phyloP scores from a whole-genome alignment of 2,888 invertebrate species.

The Callyntrura sp. region DNA sequence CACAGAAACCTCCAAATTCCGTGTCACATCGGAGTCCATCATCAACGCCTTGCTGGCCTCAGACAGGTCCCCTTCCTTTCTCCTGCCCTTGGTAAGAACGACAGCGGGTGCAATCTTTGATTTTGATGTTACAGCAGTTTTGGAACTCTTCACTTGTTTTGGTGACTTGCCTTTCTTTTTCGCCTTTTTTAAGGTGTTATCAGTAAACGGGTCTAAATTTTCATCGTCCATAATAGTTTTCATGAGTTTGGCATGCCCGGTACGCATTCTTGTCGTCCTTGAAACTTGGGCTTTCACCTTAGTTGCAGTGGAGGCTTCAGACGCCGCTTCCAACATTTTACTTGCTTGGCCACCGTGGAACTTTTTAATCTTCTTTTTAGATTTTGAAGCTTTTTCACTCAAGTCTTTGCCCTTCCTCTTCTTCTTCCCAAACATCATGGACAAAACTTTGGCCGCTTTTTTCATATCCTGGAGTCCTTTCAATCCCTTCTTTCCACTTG shows the following conservation, averaged over 20 bases:
- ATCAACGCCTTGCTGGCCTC: conserved; percentile 59
- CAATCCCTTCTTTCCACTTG: conserved; percentile 14
- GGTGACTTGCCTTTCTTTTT: background rate
- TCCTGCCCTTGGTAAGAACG: background rate
- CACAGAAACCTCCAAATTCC: conserved; percentile 61
- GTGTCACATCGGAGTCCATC: conserved; percentile 34
- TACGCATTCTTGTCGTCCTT: conserved; percentile 31
- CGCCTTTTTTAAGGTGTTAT: background rate
- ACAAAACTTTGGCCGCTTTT: conserved; percentile 58
- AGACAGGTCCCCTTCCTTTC: conserved; percentile 1
- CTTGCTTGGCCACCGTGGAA: conserved; percentile 68
- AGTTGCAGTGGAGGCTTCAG: background rate
- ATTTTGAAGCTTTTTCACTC: conserved; percentile 10
- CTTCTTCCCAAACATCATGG: conserved; percentile 53
- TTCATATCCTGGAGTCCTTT: conserved; percentile 48
- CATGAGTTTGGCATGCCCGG: conserved; percentile 52
- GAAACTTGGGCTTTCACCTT: conserved; percentile 5
- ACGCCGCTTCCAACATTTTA: conserved; percentile 52
- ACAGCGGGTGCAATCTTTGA: background rate
- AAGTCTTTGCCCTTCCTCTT: conserved; percentile 1
- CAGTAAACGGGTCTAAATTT: conserved; percentile 9
- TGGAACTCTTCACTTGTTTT: background rate
- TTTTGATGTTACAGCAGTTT: background rate
- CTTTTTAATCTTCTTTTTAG: conserved; percentile 67
- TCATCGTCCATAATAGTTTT: conserved; percentile 55